Evolutionary conservation across 2,888 invertebrate species (phyloP).

Genomic region (Platycheirus albimanus): DNA sequence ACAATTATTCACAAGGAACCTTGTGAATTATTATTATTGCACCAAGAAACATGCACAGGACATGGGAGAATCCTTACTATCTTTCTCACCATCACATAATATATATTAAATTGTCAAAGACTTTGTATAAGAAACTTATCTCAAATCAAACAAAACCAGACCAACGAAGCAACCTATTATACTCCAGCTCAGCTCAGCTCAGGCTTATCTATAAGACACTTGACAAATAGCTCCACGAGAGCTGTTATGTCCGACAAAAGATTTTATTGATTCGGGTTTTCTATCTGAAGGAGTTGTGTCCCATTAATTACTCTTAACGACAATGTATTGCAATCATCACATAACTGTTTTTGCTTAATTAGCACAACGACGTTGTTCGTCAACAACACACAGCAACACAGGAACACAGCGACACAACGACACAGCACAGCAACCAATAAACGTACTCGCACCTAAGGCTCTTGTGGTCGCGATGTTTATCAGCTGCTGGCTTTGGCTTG

Average conservation of each 20-base stretch:
- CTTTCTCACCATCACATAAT: slow-evolving; percentile 27
- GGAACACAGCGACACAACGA: no score
- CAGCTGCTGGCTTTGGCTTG: slow-evolving; percentile 38
- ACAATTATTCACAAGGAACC: no score
- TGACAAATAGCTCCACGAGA: slow-evolving; percentile 55
- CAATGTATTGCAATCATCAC: slow-evolving; percentile 52
- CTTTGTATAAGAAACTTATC: slow-evolving; percentile 3
- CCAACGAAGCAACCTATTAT: background rate
- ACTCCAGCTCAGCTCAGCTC: slow-evolving; percentile 14
- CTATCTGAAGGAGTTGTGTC: slow-evolving; percentile 37
- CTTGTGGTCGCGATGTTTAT: slow-evolving; percentile 40
- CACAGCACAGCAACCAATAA: slow-evolving; percentile 56
- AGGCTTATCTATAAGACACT: slow-evolving; percentile 28
- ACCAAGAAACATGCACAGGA: background rate
- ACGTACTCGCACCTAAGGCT: slow-evolving; percentile 57
- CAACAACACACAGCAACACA: slow-evolving; percentile 42
- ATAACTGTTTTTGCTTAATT: slow-evolving; percentile 69
- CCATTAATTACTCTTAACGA: slow-evolving; percentile 61
- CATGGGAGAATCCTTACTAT: background rate
- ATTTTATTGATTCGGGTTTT: slow-evolving; percentile 55
- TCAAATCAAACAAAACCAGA: slow-evolving; percentile 5
- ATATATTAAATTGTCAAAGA: slow-evolving; percentile 25
- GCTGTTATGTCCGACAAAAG: slow-evolving; percentile 39
- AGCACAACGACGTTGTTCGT: slow-evolving; percentile 46
- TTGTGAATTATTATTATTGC: slow-evolving; percentile 10